phyloP scores from a whole-genome alignment of 64 coral and sea anemone species.

The Acropora tenuis region DNA sequence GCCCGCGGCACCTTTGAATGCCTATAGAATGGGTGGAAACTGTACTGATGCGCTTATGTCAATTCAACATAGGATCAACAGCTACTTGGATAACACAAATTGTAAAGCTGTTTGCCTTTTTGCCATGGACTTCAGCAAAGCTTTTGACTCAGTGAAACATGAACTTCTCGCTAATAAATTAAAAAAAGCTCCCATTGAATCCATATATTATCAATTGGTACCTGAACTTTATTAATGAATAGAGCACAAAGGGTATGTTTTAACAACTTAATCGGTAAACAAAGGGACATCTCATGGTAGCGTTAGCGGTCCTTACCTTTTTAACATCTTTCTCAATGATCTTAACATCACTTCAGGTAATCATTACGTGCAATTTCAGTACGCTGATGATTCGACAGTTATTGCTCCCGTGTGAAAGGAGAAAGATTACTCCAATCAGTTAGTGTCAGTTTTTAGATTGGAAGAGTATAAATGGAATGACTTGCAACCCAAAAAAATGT shows the following conservation, averaged over 20 bases:
- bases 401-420: neutral
- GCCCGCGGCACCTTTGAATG: neutral
- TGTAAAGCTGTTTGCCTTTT: slow-evolving; percentile 5
- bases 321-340: too few species aligned
- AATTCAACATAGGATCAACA: neutral
- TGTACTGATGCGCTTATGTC: neutral
- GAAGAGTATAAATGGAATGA: too few species aligned
- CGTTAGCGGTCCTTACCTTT: too few species aligned
- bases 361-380: neutral
- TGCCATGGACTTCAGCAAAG: slow-evolving; percentile 24
- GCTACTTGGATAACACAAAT: neutral
- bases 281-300: neutral
- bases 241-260: slow-evolving; percentile 7
- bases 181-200: neutral
- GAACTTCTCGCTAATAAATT: neutral
- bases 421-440: too few species aligned
- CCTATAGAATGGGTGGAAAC: slow-evolving; percentile 1
- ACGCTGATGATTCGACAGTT: neutral
- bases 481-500: too few species aligned
- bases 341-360: too few species aligned
- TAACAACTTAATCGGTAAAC: neutral
- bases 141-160: too few species aligned
- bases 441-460: too few species aligned
- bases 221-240: neutral
- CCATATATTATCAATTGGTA: slow-evolving; percentile 13